Evolutionary conservation across 2,113 vertebrate species (phyloP), one percentile per base, ranked within the genome.

Genomic region (Phoenicopterus ruber): DNA sequence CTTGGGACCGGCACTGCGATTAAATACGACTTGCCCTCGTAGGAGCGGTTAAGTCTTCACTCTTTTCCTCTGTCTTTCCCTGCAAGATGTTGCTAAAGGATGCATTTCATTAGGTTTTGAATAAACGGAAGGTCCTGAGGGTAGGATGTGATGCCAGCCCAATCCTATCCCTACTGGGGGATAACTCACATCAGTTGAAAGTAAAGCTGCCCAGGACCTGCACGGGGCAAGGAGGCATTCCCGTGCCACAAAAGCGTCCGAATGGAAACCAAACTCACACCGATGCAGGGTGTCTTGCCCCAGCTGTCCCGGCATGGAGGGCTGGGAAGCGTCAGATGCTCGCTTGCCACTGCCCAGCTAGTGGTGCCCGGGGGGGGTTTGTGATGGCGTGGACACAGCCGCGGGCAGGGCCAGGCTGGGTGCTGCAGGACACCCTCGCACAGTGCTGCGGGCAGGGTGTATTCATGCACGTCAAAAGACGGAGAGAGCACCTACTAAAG

Each of bases 391-490:
- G 7, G 61, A 9, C 13, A 2, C 49, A 16, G 76, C 6, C 5
- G 0, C 6, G 10, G 72, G 72, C 57, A 25, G 49, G 44, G 66
- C 25, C 5, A 6, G 72, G 42, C 81, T 44, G 67, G 28, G 55
- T 28, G 22, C 63, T 74, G 82, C 61, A 18, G 66, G 61, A 18
- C 44, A 10, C 42, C 61, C 49, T 26, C 1, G 12, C 54, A 9
- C 54, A 79, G 52, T 2, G 0, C 36, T 13, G n/a, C 3, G 5
- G 42, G 17, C 61, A 74, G 42, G 12, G 50, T 3, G 20, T 13
- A 7, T n/a, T 29, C 34, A 5, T 1, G 20, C 25, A 2, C 0
- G 3, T 18, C 61, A 42, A 19, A 9, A 63, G 31, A 14, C 0
- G 2, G 50, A 58, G 84, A 13, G 16, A 11, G n/a, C 61, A 36